These are phyloP conservation scores for Parnassius glacialis DNA, from an alignment of 2,888 invertebrate species.

Conservation along the genomic window DNA sequence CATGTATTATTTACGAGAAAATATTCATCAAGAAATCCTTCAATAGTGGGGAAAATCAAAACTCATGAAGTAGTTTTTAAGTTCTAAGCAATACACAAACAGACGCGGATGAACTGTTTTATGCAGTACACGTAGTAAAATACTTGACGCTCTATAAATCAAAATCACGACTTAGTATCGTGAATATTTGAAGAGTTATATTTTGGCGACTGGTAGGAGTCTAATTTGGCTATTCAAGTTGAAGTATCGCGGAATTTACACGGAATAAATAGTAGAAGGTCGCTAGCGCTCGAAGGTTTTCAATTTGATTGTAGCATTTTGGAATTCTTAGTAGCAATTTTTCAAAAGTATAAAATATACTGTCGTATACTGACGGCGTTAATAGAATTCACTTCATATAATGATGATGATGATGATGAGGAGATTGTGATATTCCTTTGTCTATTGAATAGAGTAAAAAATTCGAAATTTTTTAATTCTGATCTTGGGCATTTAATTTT, in stretches of 20 bases:
- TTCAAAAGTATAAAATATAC: no score
- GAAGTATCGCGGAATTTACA: slow-evolving; percentile 12
- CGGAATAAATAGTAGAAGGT: neutral
- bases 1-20: no score
- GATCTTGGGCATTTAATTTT: no score
- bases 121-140: neutral
- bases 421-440: no score
- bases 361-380: no score
- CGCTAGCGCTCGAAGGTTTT: neutral
- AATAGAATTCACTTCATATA: no score
- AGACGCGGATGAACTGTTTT: neutral
- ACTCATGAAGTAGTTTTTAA: neutral
- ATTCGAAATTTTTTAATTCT: no score
- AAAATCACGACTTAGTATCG: slow-evolving; percentile 5
- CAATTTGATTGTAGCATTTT: slow-evolving; percentile 10
- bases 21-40: no score
- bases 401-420: no score
- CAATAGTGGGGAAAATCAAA: no score
- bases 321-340: no score
- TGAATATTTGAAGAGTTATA: slow-evolving; percentile 17
- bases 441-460: no score
- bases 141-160: slow-evolving; percentile 3
- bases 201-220: slow-evolving; percentile 5
- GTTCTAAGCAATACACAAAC: neutral
- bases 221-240: slow-evolving; percentile 18